Base-by-base conservation (phyloP, 1,140 invertebrate species). In the Bombyx mandarina region DNA sequence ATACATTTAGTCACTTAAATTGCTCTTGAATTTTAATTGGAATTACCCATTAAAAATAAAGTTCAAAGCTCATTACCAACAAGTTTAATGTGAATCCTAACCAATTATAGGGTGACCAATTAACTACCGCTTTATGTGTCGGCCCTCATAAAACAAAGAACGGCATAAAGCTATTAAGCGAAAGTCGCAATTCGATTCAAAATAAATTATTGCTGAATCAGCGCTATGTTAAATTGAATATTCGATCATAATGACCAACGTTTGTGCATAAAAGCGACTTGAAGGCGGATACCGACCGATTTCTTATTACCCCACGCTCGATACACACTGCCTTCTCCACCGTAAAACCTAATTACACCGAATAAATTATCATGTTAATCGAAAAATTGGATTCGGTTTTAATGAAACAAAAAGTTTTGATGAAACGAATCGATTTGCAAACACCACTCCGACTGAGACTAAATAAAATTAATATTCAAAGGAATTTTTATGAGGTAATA, bases 171-270 rank as follows among this genome's bases (percentile, higher is more conserved):
- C 61, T 61, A 65, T 63, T 63, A 66, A 67, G 58, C 59, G 62
- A 70, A 68, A 56, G 64, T 57, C 69, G 66, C 70, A 69, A 73
- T 67, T 71, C 65, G 65, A 78, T 74, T 75, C 71, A 70, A 73
- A 61, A 56, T 70, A 69, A 73, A 78, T 76, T 75, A 69, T 69
- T 71, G 64, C 64, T 69, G 67, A 73, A 66, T 74, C 73, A 70
- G 60, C 59, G 74, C 63, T 65, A 63, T 60, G 61, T 63, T 77
- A 73, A 77, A 79, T 79, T 77, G 74, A 77, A 79, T 77, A 77
- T 73, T 67, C 65, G 66, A 54, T 63, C 62, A 65, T 77, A 77
- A 77, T 77, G 73, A 78, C 72, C 73, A 73, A 74, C 75, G 73
- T 66, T 78, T 79, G 72, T 71, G 75, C 67, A 73, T 77, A 74